These are phyloP conservation scores for Peromyscus nudipes DNA, from an alignment of 2,797 vertebrate genomes.

Conservation along the genomic window DNA sequence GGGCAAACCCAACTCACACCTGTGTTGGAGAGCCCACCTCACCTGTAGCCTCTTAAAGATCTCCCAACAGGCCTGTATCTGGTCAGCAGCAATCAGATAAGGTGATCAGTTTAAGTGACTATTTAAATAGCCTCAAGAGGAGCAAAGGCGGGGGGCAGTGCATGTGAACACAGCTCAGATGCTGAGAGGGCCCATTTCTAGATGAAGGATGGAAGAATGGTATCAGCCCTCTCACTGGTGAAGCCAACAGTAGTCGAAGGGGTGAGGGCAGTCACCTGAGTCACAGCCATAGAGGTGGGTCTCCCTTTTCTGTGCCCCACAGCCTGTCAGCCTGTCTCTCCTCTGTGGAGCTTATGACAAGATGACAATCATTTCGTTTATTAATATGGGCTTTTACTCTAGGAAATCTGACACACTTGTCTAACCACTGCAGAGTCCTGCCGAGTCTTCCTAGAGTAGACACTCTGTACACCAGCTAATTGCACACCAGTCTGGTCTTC, in stretches of 20 bases:
- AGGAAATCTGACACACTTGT: not conserved
- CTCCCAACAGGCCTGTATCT: conserved; percentile 44
- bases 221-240: not conserved
- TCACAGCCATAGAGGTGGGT: not conserved
- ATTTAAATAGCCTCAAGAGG: conserved; percentile 25
- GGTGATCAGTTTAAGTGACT: conserved; percentile 41
- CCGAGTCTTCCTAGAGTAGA: not conserved
- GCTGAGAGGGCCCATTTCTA: not conserved
- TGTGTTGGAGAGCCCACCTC: not conserved
- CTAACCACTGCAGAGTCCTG: conserved; percentile 30
- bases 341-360: not conserved
- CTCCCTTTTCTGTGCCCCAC: not conserved
- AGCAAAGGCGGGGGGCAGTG: not conserved
- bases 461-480: not conserved
- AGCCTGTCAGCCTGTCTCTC: not conserved
- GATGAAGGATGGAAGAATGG: not conserved
- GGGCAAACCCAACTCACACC: not conserved
- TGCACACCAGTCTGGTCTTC: not conserved
- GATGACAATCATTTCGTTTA: not conserved
- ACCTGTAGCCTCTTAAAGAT: conserved; percentile 40
- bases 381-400: not conserved
- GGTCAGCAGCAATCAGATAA: conserved; percentile 48
- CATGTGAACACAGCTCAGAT: not conserved
- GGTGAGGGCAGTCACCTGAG: not conserved
- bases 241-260: not conserved